A percentile compares a stretch with the other conserved stretches of the same genome.
Conservation (phyloP, 1,140 invertebrate species). For the Hypothenemus hampei region DNA sequence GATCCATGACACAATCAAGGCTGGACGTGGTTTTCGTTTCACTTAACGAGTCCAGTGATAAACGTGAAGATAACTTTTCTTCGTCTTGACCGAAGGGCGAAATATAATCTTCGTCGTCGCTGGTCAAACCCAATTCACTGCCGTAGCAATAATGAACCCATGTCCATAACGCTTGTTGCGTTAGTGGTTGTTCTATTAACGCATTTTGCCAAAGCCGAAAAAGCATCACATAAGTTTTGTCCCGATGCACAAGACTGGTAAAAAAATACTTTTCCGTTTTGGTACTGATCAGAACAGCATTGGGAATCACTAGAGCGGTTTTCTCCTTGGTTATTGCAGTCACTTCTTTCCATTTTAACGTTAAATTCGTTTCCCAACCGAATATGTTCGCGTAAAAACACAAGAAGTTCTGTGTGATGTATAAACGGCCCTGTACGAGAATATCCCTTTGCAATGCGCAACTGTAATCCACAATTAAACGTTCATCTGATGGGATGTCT, state of each 20-base stretch:
- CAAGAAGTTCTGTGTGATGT: slow-evolving; percentile 88
- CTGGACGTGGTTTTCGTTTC: slow-evolving; percentile 41
- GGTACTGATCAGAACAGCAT: slow-evolving; percentile 85
- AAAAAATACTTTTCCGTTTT: slow-evolving; percentile 86
- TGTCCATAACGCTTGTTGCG: slow-evolving; percentile 84
- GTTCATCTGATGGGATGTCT: slow-evolving; percentile 83
- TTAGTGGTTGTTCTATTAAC: slow-evolving; percentile 83
- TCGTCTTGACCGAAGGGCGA: slow-evolving; percentile 52
- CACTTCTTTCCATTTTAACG: slow-evolving; percentile 82
- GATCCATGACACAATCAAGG: slow-evolving; percentile 23
- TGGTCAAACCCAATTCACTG: slow-evolving; percentile 85
- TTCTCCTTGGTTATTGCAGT: slow-evolving; percentile 90
- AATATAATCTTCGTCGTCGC: slow-evolving; percentile 87
- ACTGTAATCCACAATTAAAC: slow-evolving; percentile 92
- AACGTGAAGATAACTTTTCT: slow-evolving; percentile 48
- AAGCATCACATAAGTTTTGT: slow-evolving; percentile 92
- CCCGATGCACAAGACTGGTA: slow-evolving; percentile 84
- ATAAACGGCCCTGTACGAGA: slow-evolving; percentile 84
- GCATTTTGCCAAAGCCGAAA: slow-evolving; percentile 95
- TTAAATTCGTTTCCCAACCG: slow-evolving; percentile 83
- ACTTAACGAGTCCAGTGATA: slow-evolving; percentile 54
- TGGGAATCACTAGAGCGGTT: slow-evolving; percentile 89
- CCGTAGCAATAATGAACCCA: slow-evolving; percentile 80
- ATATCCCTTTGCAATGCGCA: slow-evolving; percentile 95
- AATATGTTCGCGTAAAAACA: slow-evolving; percentile 96